Evolutionary conservation across 2,113 vertebrate genomes (phyloP).

Genomic region (Oreochromis niloticus): DNA sequence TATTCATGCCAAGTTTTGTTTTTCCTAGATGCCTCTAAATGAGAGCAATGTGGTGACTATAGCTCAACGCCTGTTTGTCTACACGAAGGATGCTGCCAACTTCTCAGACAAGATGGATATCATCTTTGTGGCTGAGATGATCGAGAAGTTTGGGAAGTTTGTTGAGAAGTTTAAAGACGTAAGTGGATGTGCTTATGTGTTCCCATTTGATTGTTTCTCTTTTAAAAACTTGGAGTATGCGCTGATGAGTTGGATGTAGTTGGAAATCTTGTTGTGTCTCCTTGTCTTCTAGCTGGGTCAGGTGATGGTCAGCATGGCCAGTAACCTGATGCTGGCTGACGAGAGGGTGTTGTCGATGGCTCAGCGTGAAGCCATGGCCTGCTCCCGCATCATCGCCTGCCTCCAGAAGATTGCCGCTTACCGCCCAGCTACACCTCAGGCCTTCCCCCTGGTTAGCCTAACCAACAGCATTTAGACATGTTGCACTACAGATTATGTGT

Average conservation of each 20-base stretch:
- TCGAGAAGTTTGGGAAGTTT: conserved; percentile 95
- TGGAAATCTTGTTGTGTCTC: neutral
- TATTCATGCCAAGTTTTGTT: neutral
- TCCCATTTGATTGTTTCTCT: neutral
- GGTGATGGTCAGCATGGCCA: conserved; percentile 94
- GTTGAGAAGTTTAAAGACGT: conserved; percentile 96
- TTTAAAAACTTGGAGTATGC: neutral
- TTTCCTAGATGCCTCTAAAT: conserved; percentile 88
- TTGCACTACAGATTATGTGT: neutral
- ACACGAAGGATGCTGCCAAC: conserved; percentile 89
- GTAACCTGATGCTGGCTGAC: conserved; percentile 94
- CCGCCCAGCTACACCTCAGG: conserved; percentile 82
- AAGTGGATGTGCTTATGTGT: neutral
- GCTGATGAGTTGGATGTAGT: neutral
- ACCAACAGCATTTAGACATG: neutral
- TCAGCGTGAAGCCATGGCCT: conserved; percentile 87
- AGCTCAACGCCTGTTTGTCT: conserved; percentile 86
- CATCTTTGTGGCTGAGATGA: conserved; percentile 98
- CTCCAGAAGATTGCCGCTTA: conserved; percentile 84
- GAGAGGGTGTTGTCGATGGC: conserved; percentile 91
- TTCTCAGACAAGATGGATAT: conserved; percentile 99
- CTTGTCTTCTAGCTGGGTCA: conserved; percentile 81
- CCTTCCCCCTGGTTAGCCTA: conserved; percentile 84
- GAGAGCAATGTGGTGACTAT: conserved; percentile 89
- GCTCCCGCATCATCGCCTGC: conserved; percentile 86